These are phyloP conservation scores for Fregetta grallaria DNA, from an alignment of 2,113 vertebrate species.

Conservation along the genomic window DNA sequence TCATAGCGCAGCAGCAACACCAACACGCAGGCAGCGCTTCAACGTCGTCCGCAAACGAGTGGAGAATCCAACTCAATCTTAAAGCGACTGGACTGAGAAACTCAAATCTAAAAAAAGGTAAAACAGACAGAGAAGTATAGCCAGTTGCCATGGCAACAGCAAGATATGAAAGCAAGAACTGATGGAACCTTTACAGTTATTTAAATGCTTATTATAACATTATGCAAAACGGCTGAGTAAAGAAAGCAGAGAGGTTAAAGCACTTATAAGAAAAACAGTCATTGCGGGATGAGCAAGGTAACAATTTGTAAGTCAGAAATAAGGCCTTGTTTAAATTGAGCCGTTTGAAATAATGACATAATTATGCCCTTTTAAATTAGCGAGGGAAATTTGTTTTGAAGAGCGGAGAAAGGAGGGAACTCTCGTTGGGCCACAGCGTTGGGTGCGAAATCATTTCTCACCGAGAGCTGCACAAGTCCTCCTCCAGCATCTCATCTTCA, in stretches of 20 bases:
- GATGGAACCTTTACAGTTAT: conserved; percentile 66
- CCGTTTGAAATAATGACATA: conserved; percentile 27
- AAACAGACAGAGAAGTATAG: conserved; percentile 42
- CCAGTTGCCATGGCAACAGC: conserved; percentile 66
- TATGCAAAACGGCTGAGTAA: conserved; percentile 20
- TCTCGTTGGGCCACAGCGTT: rapidly evolving
- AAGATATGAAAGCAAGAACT: conserved; percentile 60
- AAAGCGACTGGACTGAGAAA: conserved; percentile 20
- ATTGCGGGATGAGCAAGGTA: background rate
- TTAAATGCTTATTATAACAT: conserved; percentile 68
- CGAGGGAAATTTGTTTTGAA: background rate
- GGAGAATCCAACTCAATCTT: background rate
- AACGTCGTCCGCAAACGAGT: rapidly evolving
- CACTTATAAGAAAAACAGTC: conserved; percentile 4
- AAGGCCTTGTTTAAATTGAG: background rate
- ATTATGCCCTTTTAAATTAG: conserved; percentile 13
- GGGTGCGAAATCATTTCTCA: background rate
- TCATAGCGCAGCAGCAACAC: background rate
- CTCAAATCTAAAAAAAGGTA: background rate
- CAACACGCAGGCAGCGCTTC: rapidly evolving
- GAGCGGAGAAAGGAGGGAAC: background rate
- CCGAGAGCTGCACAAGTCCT: background rate
- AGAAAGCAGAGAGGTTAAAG: background rate
- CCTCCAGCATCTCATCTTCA: background rate
- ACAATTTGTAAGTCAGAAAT: conserved; percentile 4